These are phyloP conservation scores for Sphaeridia pumilis DNA, from an alignment of 2,888 invertebrate genomes.

Conservation along the genomic window DNA sequence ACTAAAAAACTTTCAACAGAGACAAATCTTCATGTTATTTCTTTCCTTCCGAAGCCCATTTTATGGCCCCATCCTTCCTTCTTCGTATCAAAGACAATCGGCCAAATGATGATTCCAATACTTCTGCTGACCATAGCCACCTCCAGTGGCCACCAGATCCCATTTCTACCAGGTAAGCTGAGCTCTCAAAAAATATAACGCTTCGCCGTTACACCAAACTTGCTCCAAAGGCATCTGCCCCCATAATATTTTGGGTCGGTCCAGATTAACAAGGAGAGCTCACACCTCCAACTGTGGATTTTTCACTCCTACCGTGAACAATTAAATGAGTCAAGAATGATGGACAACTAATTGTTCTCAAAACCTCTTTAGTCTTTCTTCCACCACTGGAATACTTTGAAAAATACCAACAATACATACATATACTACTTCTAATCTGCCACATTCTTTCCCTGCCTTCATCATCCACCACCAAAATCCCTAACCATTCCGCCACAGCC, in stretches of 20 bases:
- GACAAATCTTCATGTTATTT: too few relatives aligned
- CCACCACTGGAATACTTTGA: neutral
- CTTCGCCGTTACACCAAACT: too few relatives aligned
- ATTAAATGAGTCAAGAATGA: slow-evolving; percentile 14
- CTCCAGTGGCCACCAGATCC: too few relatives aligned
- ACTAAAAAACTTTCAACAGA: too few relatives aligned
- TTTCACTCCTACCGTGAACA: slow-evolving; percentile 18
- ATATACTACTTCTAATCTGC: neutral
- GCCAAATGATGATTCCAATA: too few relatives aligned
- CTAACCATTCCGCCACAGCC: neutral
- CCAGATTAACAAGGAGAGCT: neutral
- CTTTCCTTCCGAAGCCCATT: too few relatives aligned
- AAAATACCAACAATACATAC: neutral
- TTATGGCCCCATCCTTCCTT: too few relatives aligned
- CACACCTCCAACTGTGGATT: slow-evolving; percentile 18
- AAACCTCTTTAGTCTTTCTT: neutral
- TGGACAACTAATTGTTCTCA: slow-evolving; percentile 9
- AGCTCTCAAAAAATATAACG: too few relatives aligned
- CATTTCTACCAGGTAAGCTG: too few relatives aligned
- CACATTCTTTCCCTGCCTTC: neutral
- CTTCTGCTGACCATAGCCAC: too few relatives aligned
- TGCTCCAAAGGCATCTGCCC: too few relatives aligned
- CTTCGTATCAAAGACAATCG: too few relatives aligned
- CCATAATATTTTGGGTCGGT: neutral
- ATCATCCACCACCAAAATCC: neutral